Evolutionary conservation across 2,888 invertebrate genomes (phyloP), one percentile per base, ranked within the genome.

Genomic region (Drosophila hamatofila): DNA sequence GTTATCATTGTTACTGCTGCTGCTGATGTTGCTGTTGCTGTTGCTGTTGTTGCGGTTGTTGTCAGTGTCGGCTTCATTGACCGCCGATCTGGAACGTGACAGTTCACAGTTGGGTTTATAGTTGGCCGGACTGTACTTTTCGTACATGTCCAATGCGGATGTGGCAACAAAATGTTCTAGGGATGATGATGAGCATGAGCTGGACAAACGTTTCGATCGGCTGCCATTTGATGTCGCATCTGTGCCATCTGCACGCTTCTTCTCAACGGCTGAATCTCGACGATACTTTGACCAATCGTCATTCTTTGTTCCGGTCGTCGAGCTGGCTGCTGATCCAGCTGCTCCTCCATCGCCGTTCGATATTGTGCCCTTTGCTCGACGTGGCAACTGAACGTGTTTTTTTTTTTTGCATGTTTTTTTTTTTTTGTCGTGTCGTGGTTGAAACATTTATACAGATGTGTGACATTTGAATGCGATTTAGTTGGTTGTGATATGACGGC

Each of bases 41-140:
- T n/a, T 79, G 60, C 11, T 65, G 61, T 3, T 72, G 64, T 39
- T 69, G 52, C 46, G 57, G 54, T 55, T 69, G 54, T 55, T 69
- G 49, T 54, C 56, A 30, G 48, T 68, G 69, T 61, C 67, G 67
- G 58, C 51, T 46, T 77, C 92, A 90, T 90, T 83, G 71, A 79
- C 88, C 80, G 91, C 87, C 86, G 93, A 93, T 92, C 93, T 93
- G 89, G 93, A 93, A 92, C 93, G 92, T 92, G 92, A 91, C 83
- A 92, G 91, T 92, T 93, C 93, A 92, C 91, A 91, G 89, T 92
- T 93, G 72, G 96, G 96, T 89, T 95, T 94, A 92, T 96, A 96
- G 91, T 95, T 95, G 44, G 95, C 94, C 55, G 96, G 96, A 42
- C 96, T 96, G 90, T 96, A 96, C 92, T 96, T 96, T 88, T 95